Percentiles rank a stretch among this genome's conserved stretches.
Conservation (phyloP, 1,140 invertebrate species). For the Drosophila kohkoa region DNA sequence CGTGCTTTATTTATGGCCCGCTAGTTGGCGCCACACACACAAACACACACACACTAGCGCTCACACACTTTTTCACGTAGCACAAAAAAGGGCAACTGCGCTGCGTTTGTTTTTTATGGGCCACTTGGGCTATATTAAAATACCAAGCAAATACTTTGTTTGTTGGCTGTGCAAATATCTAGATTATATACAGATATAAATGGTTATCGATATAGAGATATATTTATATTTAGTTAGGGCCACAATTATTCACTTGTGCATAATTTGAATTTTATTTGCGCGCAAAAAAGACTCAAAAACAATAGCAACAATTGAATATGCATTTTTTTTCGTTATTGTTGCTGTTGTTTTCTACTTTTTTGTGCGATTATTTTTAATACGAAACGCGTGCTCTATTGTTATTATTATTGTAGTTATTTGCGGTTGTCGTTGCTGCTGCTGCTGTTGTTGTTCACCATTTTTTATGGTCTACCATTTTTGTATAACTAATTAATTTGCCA, state of each 20-base stretch:
- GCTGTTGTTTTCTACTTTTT: conserved; percentile 13
- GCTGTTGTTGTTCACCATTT: conserved; percentile 57
- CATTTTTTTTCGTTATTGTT: conserved; percentile 33
- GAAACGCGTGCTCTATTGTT: conserved; percentile 26
- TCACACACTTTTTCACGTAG: neutral
- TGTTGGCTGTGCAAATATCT: conserved; percentile 36
- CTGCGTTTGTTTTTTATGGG: conserved; percentile 62
- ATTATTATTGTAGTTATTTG: conserved; percentile 23
- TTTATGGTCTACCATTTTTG: conserved; percentile 68
- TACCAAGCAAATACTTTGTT: conserved; percentile 51
- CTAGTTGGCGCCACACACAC: conserved; percentile 70
- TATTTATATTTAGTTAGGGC: conserved; percentile 54
- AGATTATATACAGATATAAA: conserved; percentile 25
- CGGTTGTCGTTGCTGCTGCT: conserved; percentile 16
- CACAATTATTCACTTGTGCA: conserved; percentile 82
- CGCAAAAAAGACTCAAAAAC: conserved; percentile 18
- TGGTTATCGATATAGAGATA: conserved; percentile 21
- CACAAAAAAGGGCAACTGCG: conserved; percentile 20
- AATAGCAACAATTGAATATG: conserved; percentile 18
- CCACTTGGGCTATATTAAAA: conserved; percentile 80
- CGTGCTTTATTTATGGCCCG: conserved; percentile 66
- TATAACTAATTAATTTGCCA: conserved; percentile 83
- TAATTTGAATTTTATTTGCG: conserved; percentile 79
- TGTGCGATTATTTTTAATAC: conserved; percentile 41
- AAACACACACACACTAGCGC: conserved; percentile 19